Conservation (phyloP, 2,113 vertebrate species). For the Aramus guarauna region DNA sequence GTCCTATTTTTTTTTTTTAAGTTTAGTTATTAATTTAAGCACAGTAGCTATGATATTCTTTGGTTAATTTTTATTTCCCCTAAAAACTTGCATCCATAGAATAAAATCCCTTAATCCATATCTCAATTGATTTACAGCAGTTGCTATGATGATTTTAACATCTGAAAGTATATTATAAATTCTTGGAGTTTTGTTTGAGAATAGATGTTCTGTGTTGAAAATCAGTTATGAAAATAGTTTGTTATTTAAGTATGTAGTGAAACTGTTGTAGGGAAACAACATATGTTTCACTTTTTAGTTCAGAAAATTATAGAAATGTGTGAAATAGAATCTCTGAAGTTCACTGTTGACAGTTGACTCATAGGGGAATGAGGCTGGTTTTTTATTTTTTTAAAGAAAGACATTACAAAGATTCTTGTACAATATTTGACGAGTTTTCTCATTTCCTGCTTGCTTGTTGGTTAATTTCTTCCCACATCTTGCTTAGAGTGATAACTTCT, state of each 20-base stretch:
- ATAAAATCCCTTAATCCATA: neutral
- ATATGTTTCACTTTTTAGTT: neutral
- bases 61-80: neutral
- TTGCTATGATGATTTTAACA: neutral
- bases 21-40: neutral
- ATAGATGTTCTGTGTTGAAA: neutral
- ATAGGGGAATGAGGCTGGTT: neutral
- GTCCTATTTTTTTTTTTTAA: neutral
- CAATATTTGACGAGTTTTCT: neutral
- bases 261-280: neutral
- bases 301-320: neutral
- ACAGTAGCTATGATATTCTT: neutral
- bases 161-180: neutral
- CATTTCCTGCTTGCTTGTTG: neutral
- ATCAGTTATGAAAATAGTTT: neutral
- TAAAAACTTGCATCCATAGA: rapidly evolving
- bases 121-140: neutral
- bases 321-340: neutral
- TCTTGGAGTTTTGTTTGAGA: neutral
- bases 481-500: neutral
- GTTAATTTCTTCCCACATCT: neutral
- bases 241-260: neutral
- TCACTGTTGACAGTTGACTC: neutral
- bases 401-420: neutral
- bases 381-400: neutral